Base-by-base conservation (phyloP, 2,888 invertebrate genomes). In the Osedax fenrisi region DNA sequence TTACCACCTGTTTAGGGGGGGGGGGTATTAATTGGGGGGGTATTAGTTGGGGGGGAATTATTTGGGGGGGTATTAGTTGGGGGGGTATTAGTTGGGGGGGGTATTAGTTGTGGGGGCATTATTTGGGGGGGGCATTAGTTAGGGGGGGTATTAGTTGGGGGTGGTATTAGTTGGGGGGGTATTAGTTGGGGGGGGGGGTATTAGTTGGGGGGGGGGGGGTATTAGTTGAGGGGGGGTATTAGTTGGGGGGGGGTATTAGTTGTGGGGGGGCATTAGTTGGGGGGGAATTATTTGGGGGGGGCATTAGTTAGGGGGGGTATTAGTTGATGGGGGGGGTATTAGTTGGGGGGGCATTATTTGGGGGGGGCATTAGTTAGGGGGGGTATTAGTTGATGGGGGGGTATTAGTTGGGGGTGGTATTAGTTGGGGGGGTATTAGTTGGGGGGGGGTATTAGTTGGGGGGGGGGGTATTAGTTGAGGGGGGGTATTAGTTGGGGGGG, bases 401-500 rank as follows among this genome's bases (percentile, higher is more conserved):
- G 17, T 41, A 41, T n/a, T n/a, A n/a, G n/a, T n/a, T n/a, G n/a
- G n/a, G n/a, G n/a, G n/a, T n/a, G n/a, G n/a, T n/a, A n/a, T n/a
- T n/a, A n/a, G n/a, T n/a, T n/a, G n/a, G 41, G 17, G 41, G 41
- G 41, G 41, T 10, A 17, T 10, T 5, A 41, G 41, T 10, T 41
- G 41, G 5, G 41, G 41, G 5, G 41, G 17, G 41, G 17, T 41
- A 41, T 27, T 85, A 79, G 13, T 80, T 80, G 10, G 84, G 78
- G 2, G 84, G 77, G 0, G 84, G 84, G 3, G 81, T 82, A 75
- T 85, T 85, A 21, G 84, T 84, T 79, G 83, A 84, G 67, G 82
- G 78, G 79, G 81, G 80, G 71, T 83, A n/a, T n/a, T n/a, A n/a
- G n/a, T n/a, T n/a, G n/a, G n/a, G n/a, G n/a, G n/a, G n/a, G n/a